Evolutionary conservation across 2,113 vertebrate species (phyloP).

Genomic region (Paramisgurnus dabryanus): DNA sequence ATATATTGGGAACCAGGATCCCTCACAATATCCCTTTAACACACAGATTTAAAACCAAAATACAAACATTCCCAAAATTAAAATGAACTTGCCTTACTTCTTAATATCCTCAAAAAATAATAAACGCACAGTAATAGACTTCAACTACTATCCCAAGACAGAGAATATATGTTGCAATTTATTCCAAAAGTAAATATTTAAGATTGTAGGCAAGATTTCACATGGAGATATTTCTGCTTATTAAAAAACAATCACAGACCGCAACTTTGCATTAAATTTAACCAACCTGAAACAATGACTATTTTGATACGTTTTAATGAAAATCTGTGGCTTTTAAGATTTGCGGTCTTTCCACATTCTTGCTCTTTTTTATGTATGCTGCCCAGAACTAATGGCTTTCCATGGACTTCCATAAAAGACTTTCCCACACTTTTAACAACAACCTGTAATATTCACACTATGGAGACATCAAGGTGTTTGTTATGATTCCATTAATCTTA

Average conservation of each 20-base stretch:
- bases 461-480: not conserved
- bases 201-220: not conserved
- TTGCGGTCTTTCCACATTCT: conserved; percentile 13
- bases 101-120: not conserved
- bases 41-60: not conserved
- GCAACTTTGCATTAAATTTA: conserved; percentile 4
- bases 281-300: not conserved
- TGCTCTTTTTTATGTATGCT: not conserved
- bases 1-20: conserved; percentile 2
- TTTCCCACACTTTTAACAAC: conserved; percentile 13
- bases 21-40: not conserved
- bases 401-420: conserved; percentile 6
- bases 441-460: conserved; percentile 3
- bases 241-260: not conserved
- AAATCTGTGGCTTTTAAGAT: not conserved
- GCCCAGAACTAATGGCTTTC: conserved; percentile 10
- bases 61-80: not conserved
- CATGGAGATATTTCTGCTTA: not conserved
- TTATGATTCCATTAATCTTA: no score
- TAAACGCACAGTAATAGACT: not conserved
- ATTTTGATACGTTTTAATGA: not conserved
- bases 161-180: not conserved
- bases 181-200: not conserved
- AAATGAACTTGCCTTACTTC: not conserved
- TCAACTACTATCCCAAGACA: not conserved